Conservation (phyloP, 35 echinoderm and acorn worm genomes). For the Lytechinus variegatus region DNA sequence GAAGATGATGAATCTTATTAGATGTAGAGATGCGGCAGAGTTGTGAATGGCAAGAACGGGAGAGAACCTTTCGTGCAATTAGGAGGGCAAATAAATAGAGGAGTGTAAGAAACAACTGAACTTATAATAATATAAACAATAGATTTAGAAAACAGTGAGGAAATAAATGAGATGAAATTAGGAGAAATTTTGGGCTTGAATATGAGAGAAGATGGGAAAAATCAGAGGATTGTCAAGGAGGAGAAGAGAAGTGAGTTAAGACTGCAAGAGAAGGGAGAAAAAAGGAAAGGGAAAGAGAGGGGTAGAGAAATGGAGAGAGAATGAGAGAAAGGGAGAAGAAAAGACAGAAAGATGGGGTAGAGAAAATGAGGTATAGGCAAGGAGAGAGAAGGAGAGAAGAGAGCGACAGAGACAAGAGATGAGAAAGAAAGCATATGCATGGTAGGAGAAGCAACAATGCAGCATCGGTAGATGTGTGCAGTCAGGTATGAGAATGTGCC, state of each 20-base stretch:
- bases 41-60: neutral
- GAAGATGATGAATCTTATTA: neutral
- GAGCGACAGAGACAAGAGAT: neutral
- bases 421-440: neutral
- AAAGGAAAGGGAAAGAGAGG: neutral
- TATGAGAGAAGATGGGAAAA: neutral
- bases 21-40: neutral
- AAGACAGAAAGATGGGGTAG: neutral
- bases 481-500: conserved; percentile 42
- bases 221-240: neutral
- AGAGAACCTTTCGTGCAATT: neutral
- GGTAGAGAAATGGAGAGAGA: neutral
- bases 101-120: neutral
- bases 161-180: neutral
- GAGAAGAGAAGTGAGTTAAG: neutral
- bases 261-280: neutral
- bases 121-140: neutral
- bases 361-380: neutral
- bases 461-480: conserved; percentile 21
- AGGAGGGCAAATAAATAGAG: neutral
- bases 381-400: neutral
- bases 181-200: too few species aligned
- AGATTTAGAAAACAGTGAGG: neutral
- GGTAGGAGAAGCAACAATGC: conserved; percentile 26
- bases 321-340: neutral